These are phyloP conservation scores for Microctonus hyperodae DNA, from an alignment of 2,888 invertebrate genomes.

Conservation along the genomic window DNA sequence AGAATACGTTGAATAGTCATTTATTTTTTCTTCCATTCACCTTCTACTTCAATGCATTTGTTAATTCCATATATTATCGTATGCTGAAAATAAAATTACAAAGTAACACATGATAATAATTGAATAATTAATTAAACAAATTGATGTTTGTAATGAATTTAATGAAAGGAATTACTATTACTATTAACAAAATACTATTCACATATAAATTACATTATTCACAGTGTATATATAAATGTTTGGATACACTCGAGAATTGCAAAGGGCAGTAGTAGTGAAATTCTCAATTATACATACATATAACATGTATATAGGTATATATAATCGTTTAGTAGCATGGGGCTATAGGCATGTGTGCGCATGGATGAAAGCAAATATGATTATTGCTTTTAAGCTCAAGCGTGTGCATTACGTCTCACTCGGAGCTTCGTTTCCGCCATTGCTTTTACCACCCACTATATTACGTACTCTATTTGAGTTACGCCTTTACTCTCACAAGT, in stretches of 20 bases:
- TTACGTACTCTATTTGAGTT: constrained; percentile 1
- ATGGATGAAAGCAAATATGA: constrained; percentile 42
- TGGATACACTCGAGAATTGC: background rate
- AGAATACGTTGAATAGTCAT: background rate
- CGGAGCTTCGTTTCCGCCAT: constrained; percentile 31
- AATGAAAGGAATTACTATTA: background rate
- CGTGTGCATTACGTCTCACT: constrained; percentile 29
- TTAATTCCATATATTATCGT: background rate
- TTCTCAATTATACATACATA: constrained; percentile 4
- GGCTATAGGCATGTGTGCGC: background rate
- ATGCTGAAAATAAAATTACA: no score
- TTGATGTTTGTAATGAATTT: no score
- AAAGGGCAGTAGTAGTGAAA: constrained; percentile 1
- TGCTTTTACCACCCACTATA: background rate
- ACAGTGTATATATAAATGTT: background rate
- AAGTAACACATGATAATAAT: background rate
- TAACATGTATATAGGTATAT: background rate
- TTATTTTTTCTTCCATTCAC: constrained; percentile 1
- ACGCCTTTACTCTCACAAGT: background rate
- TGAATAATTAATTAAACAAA: background rate
- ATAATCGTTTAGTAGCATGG: background rate
- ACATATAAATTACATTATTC: background rate
- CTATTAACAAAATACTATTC: background rate
- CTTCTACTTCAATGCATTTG: background rate
- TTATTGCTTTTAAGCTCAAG: constrained; percentile 43